Evolutionary conservation across 23 tunicate genomes (phyloP).

Genomic region (Botrylloides violaceus): DNA sequence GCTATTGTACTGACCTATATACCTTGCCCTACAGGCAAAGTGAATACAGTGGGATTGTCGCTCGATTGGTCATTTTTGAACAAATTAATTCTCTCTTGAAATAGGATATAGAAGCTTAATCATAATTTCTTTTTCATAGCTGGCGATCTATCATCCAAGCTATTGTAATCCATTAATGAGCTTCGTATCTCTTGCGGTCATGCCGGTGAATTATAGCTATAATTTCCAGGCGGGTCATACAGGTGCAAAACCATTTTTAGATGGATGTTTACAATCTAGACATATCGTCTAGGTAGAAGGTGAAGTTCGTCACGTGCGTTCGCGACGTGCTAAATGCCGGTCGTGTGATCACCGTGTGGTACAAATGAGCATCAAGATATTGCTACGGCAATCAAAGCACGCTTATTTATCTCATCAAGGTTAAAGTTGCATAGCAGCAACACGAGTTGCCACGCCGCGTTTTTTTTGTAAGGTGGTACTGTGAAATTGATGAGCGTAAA

Average conservation of each 20-base stretch:
- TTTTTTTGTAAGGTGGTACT: no score
- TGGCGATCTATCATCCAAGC: background rate
- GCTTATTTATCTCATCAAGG: no score
- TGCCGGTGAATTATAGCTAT: background rate
- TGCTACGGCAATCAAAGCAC: no score
- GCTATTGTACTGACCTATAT: background rate
- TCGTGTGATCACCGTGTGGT: background rate
- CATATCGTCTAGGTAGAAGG: background rate
- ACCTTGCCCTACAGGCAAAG: background rate
- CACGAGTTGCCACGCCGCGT: no score
- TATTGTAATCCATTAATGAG: background rate
- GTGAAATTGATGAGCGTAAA: no score
- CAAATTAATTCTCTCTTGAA: background rate
- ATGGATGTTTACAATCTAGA: slow-evolving; percentile 1
- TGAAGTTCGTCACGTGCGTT: background rate
- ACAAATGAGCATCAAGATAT: no score
- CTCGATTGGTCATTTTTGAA: background rate
- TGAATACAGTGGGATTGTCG: background rate
- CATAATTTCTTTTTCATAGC: background rate
- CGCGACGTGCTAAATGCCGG: background rate
- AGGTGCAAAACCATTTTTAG: background rate
- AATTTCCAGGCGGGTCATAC: background rate
- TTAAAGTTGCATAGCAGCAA: no score
- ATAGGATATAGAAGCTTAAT: background rate
- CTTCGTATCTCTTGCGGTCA: background rate